Evolutionary conservation across 2,113 vertebrate genomes (phyloP), one percentile per base, ranked within the genome.

Genomic region (Regulus satrapa): DNA sequence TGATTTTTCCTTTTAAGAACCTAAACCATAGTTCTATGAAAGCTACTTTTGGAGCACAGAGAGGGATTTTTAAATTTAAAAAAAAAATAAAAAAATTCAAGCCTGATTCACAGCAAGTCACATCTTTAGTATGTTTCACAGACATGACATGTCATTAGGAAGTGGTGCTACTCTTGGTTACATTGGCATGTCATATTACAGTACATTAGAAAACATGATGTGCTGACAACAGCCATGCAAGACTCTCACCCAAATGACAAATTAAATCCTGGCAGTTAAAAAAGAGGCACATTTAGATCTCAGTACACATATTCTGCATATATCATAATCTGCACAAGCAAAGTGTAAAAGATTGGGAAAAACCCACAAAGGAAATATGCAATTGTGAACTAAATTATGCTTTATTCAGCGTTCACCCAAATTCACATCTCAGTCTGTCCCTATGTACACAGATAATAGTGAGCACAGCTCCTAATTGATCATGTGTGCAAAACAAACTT

Each of bases 211-310:
- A 96, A 84, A 91, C 76, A 94, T 20, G 85, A 95, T 93, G 88
- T 91, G 88, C 76, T 96, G 95, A 96, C 87, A 92, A 92, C 75
- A 86, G 59, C 55, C 72, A 45, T 83, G 90, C 85, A 92, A 75
- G 90, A 93, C 74, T 89, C n/a, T 83, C 82, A 94, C 80, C 92
- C 74, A 85, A 95, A 89, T 66, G 89, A 95, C 71, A 96, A 13
- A 13, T 83, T 95, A 94, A 85, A 89, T 76, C 71, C 71, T 92
- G 84, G 67, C 82, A 95, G 81, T 83, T 92, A 73, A 80, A 62
- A 66, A 82, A 79, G 38, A 89, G 46, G 51, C 15, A 91, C 62
- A 66, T 95, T 69, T 88, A 46, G 51, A 87, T 89, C 46, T 83
- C 72, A 66, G 67, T 18, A 59, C 45, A 89, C 36, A 73, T 76